phyloP scores from a whole-genome alignment of 1,140 invertebrate genomes.

The Dufourea novaeangliae region DNA sequence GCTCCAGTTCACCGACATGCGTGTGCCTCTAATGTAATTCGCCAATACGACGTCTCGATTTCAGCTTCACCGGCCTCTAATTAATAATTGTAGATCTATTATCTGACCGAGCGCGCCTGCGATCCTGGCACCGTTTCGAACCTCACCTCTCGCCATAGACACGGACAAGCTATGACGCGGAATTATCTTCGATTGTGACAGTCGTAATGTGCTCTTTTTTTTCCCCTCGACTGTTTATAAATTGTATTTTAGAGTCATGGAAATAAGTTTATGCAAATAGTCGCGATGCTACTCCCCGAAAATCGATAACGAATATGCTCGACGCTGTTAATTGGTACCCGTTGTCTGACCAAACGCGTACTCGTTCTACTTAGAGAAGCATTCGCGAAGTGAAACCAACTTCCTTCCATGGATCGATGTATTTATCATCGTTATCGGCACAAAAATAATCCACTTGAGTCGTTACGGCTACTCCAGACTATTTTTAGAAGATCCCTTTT shows the following conservation, averaged over 20 bases:
- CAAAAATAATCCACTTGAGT: too few relatives aligned
- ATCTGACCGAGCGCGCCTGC: slow-evolving; percentile 5
- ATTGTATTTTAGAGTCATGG: background rate
- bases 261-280: background rate
- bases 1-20: slow-evolving; percentile 20
- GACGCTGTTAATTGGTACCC: too few relatives aligned
- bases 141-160: background rate
- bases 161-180: slow-evolving; percentile 10
- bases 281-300: too few relatives aligned
- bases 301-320: too few relatives aligned
- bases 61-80: slow-evolving; percentile 30
- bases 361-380: too few relatives aligned
- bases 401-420: too few relatives aligned
- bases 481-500: too few relatives aligned
- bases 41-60: slow-evolving; percentile 47
- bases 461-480: too few relatives aligned
- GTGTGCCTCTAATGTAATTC: slow-evolving; percentile 16
- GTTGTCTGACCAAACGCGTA: too few relatives aligned
- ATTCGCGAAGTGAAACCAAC: too few relatives aligned
- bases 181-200: slow-evolving; percentile 1
- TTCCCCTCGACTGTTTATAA: background rate
- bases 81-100: slow-evolving; percentile 54
- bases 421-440: too few relatives aligned
- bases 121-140: background rate
- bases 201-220: too few relatives aligned